A percentile compares a stretch with the other conserved stretches of the same genome.
Evolutionary conservation across 2,113 vertebrate species (phyloP).

Genomic region (Rhea americana): DNA sequence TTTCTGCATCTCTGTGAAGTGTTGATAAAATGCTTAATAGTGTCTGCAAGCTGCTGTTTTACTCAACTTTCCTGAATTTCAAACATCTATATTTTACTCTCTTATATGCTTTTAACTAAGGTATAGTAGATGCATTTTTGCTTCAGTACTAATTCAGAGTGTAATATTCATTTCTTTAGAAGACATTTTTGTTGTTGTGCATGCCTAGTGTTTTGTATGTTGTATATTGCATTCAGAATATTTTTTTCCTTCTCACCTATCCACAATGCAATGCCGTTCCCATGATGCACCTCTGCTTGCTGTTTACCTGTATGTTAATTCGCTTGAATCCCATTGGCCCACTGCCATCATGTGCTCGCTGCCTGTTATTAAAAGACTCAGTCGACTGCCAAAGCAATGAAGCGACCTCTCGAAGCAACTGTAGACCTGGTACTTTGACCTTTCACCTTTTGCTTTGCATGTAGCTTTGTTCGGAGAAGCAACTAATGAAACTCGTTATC

Average conservation of each 20-base stretch:
- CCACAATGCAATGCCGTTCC: slow-evolving; percentile 99
- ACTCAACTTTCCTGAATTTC: slow-evolving; percentile 87
- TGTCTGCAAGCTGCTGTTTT: slow-evolving; percentile 86
- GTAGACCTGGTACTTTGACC: slow-evolving; percentile 99
- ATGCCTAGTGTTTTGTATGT: slow-evolving; percentile 99
- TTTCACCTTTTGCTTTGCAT: slow-evolving; percentile 99
- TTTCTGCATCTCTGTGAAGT: slow-evolving; percentile 79
- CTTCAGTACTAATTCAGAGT: slow-evolving; percentile 94
- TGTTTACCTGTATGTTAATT: slow-evolving; percentile 99
- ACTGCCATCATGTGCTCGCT: slow-evolving; percentile 99
- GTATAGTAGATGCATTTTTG: slow-evolving; percentile 90
- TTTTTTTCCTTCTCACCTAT: slow-evolving; percentile 99
- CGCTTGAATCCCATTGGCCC: slow-evolving; percentile 99
- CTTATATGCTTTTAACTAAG: slow-evolving; percentile 91
- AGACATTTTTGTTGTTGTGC: slow-evolving; percentile 98
- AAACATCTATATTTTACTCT: slow-evolving; percentile 89
- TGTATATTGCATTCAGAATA: slow-evolving; percentile 99
- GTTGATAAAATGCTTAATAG: slow-evolving; percentile 82
- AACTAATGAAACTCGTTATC: slow-evolving; percentile 91
- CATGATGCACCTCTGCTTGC: slow-evolving; percentile 99
- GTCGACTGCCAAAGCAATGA: slow-evolving; percentile 99
- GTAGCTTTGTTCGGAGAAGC: slow-evolving; percentile 96
- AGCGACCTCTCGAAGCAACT: slow-evolving; percentile 99
- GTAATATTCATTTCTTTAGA: slow-evolving; percentile 92
- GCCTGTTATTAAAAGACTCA: slow-evolving; percentile 99